Conservation (phyloP, 2,797 vertebrate genomes). For the Semotilus atromaculatus region DNA sequence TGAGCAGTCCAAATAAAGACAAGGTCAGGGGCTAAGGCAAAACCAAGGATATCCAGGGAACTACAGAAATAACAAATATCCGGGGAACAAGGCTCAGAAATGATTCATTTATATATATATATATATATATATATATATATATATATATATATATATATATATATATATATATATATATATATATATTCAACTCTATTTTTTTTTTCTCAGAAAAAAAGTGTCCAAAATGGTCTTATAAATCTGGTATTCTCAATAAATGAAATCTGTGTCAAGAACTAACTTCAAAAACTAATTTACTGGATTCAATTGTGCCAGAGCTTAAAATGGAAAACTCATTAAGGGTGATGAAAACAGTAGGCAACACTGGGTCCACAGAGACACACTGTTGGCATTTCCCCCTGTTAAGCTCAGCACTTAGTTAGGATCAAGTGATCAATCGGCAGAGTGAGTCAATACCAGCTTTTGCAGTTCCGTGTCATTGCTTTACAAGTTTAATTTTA, state of each 20-base stretch:
- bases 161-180: no score
- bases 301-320: slow-evolving; percentile 24
- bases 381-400: slow-evolving; percentile 8
- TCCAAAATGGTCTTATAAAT: not conserved
- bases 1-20: no score
- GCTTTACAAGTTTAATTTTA: slow-evolving; percentile 21
- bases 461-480: slow-evolving; percentile 6
- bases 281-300: slow-evolving; percentile 36
- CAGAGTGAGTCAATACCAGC: not conserved
- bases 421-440: slow-evolving; percentile 4
- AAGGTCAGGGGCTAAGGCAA: no score
- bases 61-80: no score
- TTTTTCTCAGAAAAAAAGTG: not conserved
- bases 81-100: no score
- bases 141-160: no score
- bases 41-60: no score
- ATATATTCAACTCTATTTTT: not conserved
- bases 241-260: slow-evolving; percentile 12
- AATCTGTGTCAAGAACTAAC: slow-evolving; percentile 41
- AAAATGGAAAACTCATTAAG: slow-evolving; percentile 59
- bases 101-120: no score
- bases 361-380: not conserved
- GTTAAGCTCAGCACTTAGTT: slow-evolving; percentile 15
- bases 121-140: no score
- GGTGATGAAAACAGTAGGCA: slow-evolving; percentile 24